These are phyloP conservation scores for Lepidochitona cinerea DNA, from an alignment of 2,888 invertebrate genomes.

Conservation along the genomic window DNA sequence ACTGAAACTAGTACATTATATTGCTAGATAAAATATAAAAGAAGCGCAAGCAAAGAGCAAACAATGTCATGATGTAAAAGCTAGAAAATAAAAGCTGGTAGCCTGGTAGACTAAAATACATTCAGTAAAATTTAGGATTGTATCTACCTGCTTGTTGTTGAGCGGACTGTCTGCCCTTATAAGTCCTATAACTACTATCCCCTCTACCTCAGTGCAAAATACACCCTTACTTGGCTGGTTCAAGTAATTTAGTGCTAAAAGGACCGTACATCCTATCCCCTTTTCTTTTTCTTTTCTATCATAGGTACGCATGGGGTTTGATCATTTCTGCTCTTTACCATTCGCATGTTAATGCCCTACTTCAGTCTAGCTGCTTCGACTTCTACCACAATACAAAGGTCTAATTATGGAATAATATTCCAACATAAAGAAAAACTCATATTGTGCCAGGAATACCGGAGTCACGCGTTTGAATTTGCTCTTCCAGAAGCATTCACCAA, in stretches of 20 bases:
- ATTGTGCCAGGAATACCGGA: neutral
- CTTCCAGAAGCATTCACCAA: no score
- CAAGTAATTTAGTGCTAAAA: no score
- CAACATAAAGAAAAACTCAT: neutral
- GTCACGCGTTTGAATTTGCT: neutral
- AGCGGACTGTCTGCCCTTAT: no score
- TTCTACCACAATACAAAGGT: no score
- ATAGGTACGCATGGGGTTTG: neutral
- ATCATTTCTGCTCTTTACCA: neutral
- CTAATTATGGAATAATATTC: no score
- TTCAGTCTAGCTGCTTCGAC: neutral
- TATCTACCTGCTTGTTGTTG: no score
- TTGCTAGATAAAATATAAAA: neutral
- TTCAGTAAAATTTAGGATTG: no score
- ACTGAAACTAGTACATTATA: no score
- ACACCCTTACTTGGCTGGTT: no score
- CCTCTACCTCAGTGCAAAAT: neutral
- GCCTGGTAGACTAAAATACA: no score
- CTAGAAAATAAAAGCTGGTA: neutral
- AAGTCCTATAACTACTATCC: no score
- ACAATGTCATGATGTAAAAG: neutral
- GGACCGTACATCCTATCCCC: no score
- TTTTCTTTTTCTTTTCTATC: neutral
- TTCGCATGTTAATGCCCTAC: neutral
- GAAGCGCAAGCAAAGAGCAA: neutral